These are phyloP conservation scores for Endomychus coccineus DNA, from an alignment of 2,888 invertebrate genomes.

Conservation along the genomic window DNA sequence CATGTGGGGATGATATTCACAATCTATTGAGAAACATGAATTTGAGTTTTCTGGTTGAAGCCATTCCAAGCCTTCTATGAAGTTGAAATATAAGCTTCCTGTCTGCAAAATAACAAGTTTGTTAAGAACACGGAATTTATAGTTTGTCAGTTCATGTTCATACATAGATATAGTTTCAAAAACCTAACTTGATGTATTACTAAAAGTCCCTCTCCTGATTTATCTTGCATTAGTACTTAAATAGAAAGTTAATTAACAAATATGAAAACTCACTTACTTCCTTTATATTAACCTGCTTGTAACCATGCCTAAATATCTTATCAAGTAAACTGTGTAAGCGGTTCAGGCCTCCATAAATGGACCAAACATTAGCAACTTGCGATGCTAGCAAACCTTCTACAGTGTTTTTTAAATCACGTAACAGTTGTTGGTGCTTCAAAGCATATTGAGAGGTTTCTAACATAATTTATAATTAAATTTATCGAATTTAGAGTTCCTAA, in stretches of 20 bases:
- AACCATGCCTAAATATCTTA: conserved; percentile 53
- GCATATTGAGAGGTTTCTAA: conserved; percentile 7
- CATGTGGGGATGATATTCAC: conserved; percentile 40
- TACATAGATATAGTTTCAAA: no score
- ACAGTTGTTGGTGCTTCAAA: conserved; percentile 43
- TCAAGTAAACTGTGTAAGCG: conserved; percentile 49
- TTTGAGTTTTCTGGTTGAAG: conserved; percentile 51
- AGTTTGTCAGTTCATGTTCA: no score
- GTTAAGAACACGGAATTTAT: no score
- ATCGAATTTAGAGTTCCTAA: no score
- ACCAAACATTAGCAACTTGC: conserved; percentile 53
- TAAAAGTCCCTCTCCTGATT: no score
- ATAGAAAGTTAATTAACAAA: not conserved
- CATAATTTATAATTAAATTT: no score
- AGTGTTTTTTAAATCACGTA: conserved; percentile 48
- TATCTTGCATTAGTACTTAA: not conserved
- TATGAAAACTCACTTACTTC: conserved; percentile 4
- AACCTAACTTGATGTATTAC: no score
- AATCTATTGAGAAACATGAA: conserved; percentile 43
- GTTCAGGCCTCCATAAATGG: conserved; percentile 52
- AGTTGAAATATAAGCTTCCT: conserved; percentile 48
- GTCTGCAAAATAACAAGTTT: conserved; percentile 39
- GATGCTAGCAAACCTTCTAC: conserved; percentile 52
- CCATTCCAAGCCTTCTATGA: conserved; percentile 55
- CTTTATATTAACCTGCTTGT: conserved; percentile 25